A percentile compares a stretch with the other conserved stretches of the same genome.
These are phyloP conservation scores for Thymelicus lineola DNA, from an alignment of 2,888 invertebrate species.

Conservation along the genomic window DNA sequence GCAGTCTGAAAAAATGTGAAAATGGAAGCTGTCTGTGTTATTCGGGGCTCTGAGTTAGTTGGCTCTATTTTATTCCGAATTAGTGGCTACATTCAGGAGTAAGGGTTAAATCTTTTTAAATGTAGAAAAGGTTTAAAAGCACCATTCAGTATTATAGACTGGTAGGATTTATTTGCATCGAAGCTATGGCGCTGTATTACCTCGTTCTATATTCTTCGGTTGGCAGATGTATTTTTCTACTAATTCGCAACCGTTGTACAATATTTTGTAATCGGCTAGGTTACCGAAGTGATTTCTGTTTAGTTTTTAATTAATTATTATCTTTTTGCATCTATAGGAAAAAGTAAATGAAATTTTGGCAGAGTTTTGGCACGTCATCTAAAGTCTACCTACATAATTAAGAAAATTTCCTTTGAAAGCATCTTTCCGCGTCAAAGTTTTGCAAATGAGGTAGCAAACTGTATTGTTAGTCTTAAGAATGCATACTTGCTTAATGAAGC, in stretches of 20 bases:
- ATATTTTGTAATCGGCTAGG: too few species aligned
- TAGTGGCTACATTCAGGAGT: conserved; percentile 7
- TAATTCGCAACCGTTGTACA: too few species aligned
- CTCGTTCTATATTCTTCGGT: too few species aligned
- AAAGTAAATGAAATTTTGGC: background rate
- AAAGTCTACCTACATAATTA: conserved; percentile 33
- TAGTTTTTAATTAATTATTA: too few species aligned
- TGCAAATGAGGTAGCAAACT: conserved; percentile 26
- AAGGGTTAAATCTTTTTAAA: conserved; percentile 2
- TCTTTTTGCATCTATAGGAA: background rate
- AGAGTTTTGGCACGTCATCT: conserved; percentile 22
- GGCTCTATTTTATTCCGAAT: conserved; percentile 27
- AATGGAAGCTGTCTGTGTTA: conserved; percentile 25
- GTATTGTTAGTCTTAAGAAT: conserved; percentile 31
- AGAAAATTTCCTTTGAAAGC: conserved; percentile 27
- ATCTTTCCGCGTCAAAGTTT: conserved; percentile 25
- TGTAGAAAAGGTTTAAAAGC: background rate
- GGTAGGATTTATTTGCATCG: too few species aligned
- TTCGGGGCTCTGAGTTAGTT: conserved; percentile 17
- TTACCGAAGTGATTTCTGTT: too few species aligned
- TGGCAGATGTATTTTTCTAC: too few species aligned
- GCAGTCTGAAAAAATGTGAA: conserved; percentile 23
- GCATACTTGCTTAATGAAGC: conserved; percentile 35
- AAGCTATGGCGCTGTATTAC: too few species aligned
- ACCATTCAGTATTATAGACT: background rate